Conservation (phyloP, 2,797 vertebrate species). For the Podargus strigoides region DNA sequence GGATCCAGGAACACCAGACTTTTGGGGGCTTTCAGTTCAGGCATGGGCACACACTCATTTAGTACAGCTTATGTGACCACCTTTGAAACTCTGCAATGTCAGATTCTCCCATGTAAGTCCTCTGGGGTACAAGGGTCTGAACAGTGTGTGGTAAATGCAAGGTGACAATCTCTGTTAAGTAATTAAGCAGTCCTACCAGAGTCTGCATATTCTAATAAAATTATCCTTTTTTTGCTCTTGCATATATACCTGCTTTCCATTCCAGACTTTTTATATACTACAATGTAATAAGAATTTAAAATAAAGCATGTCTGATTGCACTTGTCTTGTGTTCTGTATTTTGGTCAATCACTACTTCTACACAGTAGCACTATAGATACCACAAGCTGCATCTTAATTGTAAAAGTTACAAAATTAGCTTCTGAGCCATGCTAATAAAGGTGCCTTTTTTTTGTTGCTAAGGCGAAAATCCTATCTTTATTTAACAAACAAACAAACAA, state of each 20-base stretch:
- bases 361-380: background rate
- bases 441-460: background rate
- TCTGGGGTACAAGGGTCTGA: background rate
- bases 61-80: background rate
- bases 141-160: background rate
- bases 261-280: conserved; percentile 20
- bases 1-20: background rate
- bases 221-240: conserved; percentile 14
- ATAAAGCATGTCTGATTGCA: conserved; percentile 58
- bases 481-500: background rate
- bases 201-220: background rate
- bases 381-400: background rate
- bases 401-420: background rate
- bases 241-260: conserved; percentile 22
- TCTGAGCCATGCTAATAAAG: background rate
- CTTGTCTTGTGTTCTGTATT: background rate
- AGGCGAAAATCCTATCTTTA: background rate
- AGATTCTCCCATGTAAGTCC: background rate
- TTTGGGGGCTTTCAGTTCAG: background rate
- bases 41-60: background rate
- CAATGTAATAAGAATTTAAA: conserved; percentile 51
- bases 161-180: background rate
- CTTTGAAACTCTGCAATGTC: background rate
- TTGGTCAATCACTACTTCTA: background rate
- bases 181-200: background rate